These are phyloP conservation scores for Gambusia yucatana DNA, from an alignment of 2,797 vertebrate genomes.

Conservation along the genomic window DNA sequence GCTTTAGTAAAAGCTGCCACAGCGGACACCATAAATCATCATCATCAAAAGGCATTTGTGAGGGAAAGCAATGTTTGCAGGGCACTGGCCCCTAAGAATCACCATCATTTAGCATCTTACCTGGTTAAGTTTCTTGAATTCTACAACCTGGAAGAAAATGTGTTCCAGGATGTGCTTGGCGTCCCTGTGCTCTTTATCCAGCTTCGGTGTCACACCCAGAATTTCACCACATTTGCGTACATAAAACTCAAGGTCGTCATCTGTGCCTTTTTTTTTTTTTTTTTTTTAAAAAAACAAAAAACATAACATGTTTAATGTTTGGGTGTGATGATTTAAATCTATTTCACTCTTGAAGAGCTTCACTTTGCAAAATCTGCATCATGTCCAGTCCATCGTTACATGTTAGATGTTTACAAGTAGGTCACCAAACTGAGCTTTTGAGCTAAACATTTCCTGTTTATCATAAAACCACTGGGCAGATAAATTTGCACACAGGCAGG, in stretches of 20 bases:
- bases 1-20: not conserved
- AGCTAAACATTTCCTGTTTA: too few species aligned
- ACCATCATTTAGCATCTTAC: slow-evolving; percentile 67
- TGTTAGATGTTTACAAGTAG: too few species aligned
- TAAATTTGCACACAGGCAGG: too few species aligned
- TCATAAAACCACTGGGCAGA: too few species aligned
- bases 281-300: slow-evolving; percentile 41
- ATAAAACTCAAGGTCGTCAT: slow-evolving; percentile 96
- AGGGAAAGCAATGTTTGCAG: too few species aligned
- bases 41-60: not conserved
- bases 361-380: not conserved
- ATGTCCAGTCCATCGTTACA: too few species aligned
- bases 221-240: slow-evolving; percentile 95
- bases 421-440: too few species aligned
- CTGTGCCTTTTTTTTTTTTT: slow-evolving; percentile 83
- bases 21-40: not conserved
- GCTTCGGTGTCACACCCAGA: slow-evolving; percentile 88
- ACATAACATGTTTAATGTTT: not conserved
- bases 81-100: not conserved
- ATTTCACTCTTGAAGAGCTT: not conserved
- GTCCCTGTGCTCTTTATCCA: slow-evolving; percentile 91
- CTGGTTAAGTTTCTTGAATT: slow-evolving; percentile 98
- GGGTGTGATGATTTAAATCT: not conserved
- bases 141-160: slow-evolving; percentile 95
- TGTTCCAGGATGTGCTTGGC: slow-evolving; percentile 94